Base-by-base conservation (phyloP, 2,113 vertebrate species). In the Chelonoidis abingdonii region DNA sequence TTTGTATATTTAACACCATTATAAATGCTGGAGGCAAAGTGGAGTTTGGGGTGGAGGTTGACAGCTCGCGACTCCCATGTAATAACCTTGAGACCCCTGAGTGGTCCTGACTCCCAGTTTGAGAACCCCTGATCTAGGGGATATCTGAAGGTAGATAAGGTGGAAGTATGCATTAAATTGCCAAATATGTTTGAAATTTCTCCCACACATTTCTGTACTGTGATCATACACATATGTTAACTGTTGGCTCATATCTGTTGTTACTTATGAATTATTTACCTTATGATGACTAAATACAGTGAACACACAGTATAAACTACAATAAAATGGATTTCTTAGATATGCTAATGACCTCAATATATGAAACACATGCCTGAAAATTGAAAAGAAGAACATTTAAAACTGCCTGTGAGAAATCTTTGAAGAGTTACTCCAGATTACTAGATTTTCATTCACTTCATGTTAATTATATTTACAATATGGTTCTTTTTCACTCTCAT, bases 131-230 rank as follows among this genome's bases (percentile, higher is more conserved):
- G 52, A 6, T 53, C 52, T n/a, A 57, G 84, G 19, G n/a, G 84
- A 76, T 86, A 84, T 72, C 83, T 83, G n/a, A 91, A 91, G 72
- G 49, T 25, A 95, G 86, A 93, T 3, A 65, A 65, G 83, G 14
- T 92, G 80, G 86, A 94, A 50, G 1, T 17, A 76, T 91, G 31
- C 12, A 38, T 89, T 89, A 79, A 92, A 93, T 79, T 89, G 88
- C 38, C 87, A 91, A 92, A 57, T 54, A 89, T 1, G 13, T 78
- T 80, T 56, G 53, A 86, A 78, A 86, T 89, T 92, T 88, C 93
- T 94, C 75, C 3, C 10, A 52, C 44, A 47, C 16, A 2, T 56
- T 83, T 82, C 54, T 93, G 6, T 76, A 80, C 84, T 76, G 19
- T 76, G 62, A 54, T 84, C 44, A 24, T 50, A 17, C 62, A 54